Evolutionary conservation across 2,888 invertebrate genomes (phyloP).

Genomic region (Hartigia nigra): DNA sequence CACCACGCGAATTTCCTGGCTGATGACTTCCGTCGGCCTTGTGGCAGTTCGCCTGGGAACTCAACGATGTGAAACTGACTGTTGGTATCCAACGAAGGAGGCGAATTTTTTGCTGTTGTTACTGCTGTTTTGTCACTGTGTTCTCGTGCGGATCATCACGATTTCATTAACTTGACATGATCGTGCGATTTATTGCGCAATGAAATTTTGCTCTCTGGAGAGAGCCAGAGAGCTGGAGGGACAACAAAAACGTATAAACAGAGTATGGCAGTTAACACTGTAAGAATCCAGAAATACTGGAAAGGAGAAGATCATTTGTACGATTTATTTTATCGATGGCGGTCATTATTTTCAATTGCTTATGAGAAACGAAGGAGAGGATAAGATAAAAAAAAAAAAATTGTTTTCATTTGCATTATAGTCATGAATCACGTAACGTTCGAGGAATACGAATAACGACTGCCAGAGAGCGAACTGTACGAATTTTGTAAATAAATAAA

Average conservation of each 20-base stretch:
- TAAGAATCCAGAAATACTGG: no score
- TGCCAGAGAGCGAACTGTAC: background rate
- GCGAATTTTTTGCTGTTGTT: background rate
- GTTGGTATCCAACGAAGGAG: background rate
- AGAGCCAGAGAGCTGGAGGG: no score
- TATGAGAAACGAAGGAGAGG: background rate
- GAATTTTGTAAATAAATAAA: background rate
- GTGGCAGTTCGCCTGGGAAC: background rate
- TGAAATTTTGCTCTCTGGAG: background rate
- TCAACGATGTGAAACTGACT: background rate
- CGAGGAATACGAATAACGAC: background rate
- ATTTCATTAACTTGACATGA: background rate
- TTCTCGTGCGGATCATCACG: background rate
- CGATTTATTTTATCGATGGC: background rate
- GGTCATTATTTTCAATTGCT: background rate
- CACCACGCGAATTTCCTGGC: background rate
- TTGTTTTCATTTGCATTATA: background rate
- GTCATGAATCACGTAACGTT: background rate
- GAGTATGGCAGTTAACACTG: no score
- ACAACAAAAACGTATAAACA: background rate
- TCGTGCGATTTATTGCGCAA: background rate
- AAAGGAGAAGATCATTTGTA: no score
- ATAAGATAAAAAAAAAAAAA: background rate
- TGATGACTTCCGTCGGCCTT: background rate
- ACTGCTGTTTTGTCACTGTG: background rate